A percentile compares a stretch with the other conserved stretches of the same genome.
Evolutionary conservation across 2,797 vertebrate species (phyloP).

Genomic region (Xyrichtys novacula): DNA sequence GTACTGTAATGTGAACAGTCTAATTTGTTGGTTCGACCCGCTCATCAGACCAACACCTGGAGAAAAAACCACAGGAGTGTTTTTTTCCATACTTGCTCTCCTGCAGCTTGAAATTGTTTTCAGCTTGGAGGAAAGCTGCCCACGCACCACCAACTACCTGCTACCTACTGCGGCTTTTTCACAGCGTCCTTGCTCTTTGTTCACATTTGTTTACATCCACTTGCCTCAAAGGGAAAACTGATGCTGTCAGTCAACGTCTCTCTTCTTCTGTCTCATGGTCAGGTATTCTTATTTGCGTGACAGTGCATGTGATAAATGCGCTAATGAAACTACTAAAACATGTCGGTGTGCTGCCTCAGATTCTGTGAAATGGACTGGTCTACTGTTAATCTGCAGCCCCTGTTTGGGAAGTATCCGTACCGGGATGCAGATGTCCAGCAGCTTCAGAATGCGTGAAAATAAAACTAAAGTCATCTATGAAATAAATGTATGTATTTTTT

Average conservation of each 20-base stretch:
- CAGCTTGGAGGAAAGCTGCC: slow-evolving; percentile 38
- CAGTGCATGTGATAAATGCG: background rate
- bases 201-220: slow-evolving; percentile 31
- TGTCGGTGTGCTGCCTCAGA: too few relatives aligned
- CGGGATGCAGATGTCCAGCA: slow-evolving; percentile 1
- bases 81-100: slow-evolving; percentile 24
- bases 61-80: slow-evolving; percentile 3
- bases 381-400: too few relatives aligned
- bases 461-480: too few relatives aligned
- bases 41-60: slow-evolving; percentile 36
- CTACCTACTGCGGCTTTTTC: slow-evolving; percentile 24
- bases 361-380: too few relatives aligned
- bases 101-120: slow-evolving; percentile 50
- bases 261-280: slow-evolving; percentile 14
- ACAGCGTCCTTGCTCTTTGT: slow-evolving; percentile 55
- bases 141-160: slow-evolving; percentile 24
- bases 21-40: background rate
- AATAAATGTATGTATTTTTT: too few relatives aligned
- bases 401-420: background rate
- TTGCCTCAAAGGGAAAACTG: background rate
- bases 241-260: slow-evolving; percentile 21
- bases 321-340: background rate
- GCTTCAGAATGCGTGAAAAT: too few relatives aligned
- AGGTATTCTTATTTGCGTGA: background rate
- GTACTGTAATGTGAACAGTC: background rate